Base-by-base conservation (phyloP, 2,113 vertebrate species). In the Turnix velox region DNA sequence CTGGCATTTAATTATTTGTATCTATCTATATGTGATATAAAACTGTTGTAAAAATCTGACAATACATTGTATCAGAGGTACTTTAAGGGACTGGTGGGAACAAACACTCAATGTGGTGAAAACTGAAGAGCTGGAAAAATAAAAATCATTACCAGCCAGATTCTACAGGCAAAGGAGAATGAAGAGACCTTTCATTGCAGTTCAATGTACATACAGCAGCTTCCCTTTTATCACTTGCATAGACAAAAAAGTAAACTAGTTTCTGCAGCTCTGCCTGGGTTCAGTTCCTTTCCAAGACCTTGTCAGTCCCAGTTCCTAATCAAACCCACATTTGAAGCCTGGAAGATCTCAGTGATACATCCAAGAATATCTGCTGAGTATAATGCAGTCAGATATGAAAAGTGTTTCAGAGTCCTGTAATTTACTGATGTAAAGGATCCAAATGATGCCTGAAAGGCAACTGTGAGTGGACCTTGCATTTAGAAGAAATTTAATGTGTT, bases 401-500 rank as follows among this genome's bases (percentile, higher is more conserved):
- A 58, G 15, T 37, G 1, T 48, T 76, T 68, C 12, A 72, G 52
- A 73, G 30, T 76, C 48, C n/a, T 83, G 23, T 61, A 23, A 20
- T 6, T 55, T 7, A 23, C 22, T 2, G 18, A 14, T 39, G 10
- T 75, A 51, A 5, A 43, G 39, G 28, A 61, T 80, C 35, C 72
- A 68, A 78, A 27, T 35, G 43, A 40, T 28, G 59, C 80, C 58
- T 65, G 35, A 57, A 79, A 59, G n/a, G 63, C 49, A 27, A 8
- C 3, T 37, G 0, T 65, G 31, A 73, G 40, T 61, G 59, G 30
- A 42, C 22, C 3, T 1, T 61, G n/a, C 40, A 9, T 39, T 91
- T 65, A 4, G 33, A 20, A 69, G 33, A 23, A 0, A 0, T 1
- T 67, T 8, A 6, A 9, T 7, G 8, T 73, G 12, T 37, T 30